Percentiles rank a stretch among this genome's conserved stretches.
phyloP scores from a whole-genome alignment of 2,113 vertebrate genomes.

The Cynocephalus volans region DNA sequence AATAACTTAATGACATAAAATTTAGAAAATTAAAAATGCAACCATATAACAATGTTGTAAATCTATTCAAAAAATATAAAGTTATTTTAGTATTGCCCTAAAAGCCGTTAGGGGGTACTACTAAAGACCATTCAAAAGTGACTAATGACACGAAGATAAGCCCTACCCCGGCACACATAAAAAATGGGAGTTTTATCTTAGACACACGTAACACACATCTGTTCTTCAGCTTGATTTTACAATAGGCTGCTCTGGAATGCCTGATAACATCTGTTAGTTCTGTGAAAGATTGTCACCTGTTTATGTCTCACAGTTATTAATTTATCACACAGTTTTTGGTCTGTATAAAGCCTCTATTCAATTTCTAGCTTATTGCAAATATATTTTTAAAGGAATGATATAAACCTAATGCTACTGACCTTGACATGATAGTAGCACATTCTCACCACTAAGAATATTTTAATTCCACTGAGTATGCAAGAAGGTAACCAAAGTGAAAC shows the following conservation, averaged over 20 bases:
- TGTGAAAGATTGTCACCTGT: slow-evolving; percentile 52
- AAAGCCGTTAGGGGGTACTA: not conserved
- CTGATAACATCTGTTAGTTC: not conserved
- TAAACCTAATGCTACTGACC: not conserved
- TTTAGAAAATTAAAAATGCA: not conserved
- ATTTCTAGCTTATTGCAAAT: not conserved
- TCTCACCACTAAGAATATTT: not conserved
- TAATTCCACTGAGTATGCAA: not conserved
- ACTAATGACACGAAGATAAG: not conserved
- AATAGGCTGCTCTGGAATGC: not conserved
- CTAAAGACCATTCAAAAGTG: not conserved
- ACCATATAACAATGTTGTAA: not conserved
- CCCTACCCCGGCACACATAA: not conserved
- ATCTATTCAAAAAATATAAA: not conserved
- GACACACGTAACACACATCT: not conserved
- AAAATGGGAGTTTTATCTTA: not conserved
- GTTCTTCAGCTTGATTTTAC: slow-evolving; percentile 34
- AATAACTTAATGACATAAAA: not conserved
- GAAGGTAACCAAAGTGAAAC: not conserved
- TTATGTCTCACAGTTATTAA: not conserved
- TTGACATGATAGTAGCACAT: not conserved
- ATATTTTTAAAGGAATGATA: not conserved
- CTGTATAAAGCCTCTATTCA: not conserved
- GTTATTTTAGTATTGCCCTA: not conserved
- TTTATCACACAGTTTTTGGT: not conserved